Percentiles rank a stretch among this genome's conserved stretches.
Evolutionary conservation across 1,140 invertebrate species (phyloP).

Genomic region (Drosophila novamexicana): DNA sequence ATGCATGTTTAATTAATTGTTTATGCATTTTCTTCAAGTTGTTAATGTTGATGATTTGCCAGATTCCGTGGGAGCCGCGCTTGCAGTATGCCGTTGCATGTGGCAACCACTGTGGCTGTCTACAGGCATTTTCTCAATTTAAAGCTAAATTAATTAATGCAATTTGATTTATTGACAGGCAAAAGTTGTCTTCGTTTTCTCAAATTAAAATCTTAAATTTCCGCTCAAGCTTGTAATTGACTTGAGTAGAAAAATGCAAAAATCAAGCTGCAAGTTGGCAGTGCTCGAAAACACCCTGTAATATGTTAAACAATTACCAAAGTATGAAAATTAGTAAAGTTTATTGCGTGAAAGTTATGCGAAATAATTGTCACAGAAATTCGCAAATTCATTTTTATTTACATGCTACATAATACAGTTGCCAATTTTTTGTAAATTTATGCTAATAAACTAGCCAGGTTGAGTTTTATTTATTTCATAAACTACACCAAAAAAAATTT

Average conservation of each 20-base stretch:
- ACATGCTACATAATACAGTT: too few relatives aligned
- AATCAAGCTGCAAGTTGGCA: neutral
- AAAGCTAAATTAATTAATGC: constrained; percentile 70
- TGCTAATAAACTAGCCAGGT: too few relatives aligned
- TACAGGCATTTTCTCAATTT: constrained; percentile 51
- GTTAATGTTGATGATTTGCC: constrained; percentile 38
- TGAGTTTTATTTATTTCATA: too few relatives aligned
- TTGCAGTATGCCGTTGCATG: constrained; percentile 17
- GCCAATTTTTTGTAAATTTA: too few relatives aligned
- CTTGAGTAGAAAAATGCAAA: constrained; percentile 34
- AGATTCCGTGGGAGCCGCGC: constrained; percentile 41
- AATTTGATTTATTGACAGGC: constrained; percentile 74
- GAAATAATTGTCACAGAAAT: too few relatives aligned
- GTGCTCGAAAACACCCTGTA: constrained; percentile 14
- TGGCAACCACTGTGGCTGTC: constrained; percentile 2
- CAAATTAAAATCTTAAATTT: constrained; percentile 84
- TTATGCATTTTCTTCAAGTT: constrained; percentile 16
- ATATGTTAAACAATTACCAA: neutral
- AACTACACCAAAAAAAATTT: too few relatives aligned
- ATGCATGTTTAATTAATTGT: constrained; percentile 70
- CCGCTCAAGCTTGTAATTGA: constrained; percentile 83
- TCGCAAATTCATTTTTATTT: too few relatives aligned
- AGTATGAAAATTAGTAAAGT: too few relatives aligned
- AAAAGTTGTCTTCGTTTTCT: constrained; percentile 27
- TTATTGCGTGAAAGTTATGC: too few relatives aligned